These are phyloP conservation scores for Puntigrus tetrazona DNA, from an alignment of 2,113 vertebrate species.

Conservation along the genomic window DNA sequence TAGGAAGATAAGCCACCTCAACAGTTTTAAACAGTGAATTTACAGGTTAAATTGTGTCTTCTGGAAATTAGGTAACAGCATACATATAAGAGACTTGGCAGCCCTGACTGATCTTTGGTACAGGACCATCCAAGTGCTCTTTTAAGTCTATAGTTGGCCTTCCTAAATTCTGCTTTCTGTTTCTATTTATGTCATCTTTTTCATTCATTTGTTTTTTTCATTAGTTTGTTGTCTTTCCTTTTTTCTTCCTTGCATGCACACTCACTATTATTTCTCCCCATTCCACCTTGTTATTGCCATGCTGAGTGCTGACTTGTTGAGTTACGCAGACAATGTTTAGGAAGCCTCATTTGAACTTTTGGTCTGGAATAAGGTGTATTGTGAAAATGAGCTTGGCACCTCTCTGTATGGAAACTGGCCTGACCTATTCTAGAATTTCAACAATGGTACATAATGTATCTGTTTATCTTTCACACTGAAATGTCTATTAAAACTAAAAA, in stretches of 20 bases:
- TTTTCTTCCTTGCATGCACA: constrained; percentile 12
- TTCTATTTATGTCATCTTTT: constrained; percentile 26
- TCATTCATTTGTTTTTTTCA: not conserved
- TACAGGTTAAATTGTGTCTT: not conserved
- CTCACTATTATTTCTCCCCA: constrained; percentile 5
- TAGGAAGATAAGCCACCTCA: not conserved
- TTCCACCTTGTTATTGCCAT: constrained; percentile 26
- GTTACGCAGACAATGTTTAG: constrained; percentile 48
- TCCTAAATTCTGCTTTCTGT: constrained; percentile 44
- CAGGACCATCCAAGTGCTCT: not conserved
- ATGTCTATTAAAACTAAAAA: not conserved
- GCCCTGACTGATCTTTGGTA: not conserved
- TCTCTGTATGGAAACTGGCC: not conserved
- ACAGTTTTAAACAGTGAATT: not conserved
- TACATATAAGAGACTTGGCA: not conserved
- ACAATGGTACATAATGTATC: not conserved
- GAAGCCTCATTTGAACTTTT: constrained; percentile 48
- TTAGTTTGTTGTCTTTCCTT: constrained; percentile 5
- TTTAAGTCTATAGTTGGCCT: not conserved
- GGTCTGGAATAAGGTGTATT: constrained; percentile 48
- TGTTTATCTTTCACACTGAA: not conserved
- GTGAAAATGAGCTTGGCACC: constrained; percentile 29
- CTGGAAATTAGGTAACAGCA: not conserved
- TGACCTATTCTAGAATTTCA: not conserved
- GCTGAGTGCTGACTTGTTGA: constrained; percentile 44